Percentiles rank a stretch among this genome's conserved stretches.
Evolutionary conservation across 2,888 invertebrate genomes (phyloP).

Genomic region (Trachelus troglodyta): DNA sequence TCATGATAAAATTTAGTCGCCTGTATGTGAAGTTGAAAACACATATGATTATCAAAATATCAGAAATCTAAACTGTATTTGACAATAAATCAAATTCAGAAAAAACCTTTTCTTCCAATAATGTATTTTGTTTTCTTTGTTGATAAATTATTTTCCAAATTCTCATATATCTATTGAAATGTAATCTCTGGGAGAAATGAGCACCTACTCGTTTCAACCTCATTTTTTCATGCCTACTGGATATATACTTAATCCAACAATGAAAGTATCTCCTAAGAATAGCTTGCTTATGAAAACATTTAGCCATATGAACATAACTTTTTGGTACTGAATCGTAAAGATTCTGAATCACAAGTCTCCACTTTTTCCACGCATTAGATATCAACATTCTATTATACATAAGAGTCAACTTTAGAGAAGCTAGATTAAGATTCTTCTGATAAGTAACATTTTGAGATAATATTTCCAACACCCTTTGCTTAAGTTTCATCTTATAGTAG

Average conservation of each 20-base stretch:
- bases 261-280: not conserved
- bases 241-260: not conserved
- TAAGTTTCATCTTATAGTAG: not conserved
- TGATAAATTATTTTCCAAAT: not conserved
- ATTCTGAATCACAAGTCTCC: not conserved
- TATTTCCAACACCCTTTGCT: not conserved
- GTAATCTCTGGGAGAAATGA: not conserved
- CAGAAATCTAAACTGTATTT: not conserved
- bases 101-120: not conserved
- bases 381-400: slow-evolving; percentile 1
- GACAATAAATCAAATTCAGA: not conserved
- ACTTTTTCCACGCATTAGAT: not conserved
- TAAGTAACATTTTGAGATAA: not conserved
- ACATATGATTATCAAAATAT: not conserved
- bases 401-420: not conserved
- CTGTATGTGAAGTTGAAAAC: not conserved
- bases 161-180: not conserved
- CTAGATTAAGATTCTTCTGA: not conserved
- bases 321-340: not conserved
- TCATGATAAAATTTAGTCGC: not conserved
- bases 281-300: not conserved
- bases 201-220: not conserved
- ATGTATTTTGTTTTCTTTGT: not conserved
- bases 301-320: not conserved
- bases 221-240: not conserved